Evolutionary conservation across 1,140 invertebrate genomes (phyloP).

Genomic region (Pararge aegeria): DNA sequence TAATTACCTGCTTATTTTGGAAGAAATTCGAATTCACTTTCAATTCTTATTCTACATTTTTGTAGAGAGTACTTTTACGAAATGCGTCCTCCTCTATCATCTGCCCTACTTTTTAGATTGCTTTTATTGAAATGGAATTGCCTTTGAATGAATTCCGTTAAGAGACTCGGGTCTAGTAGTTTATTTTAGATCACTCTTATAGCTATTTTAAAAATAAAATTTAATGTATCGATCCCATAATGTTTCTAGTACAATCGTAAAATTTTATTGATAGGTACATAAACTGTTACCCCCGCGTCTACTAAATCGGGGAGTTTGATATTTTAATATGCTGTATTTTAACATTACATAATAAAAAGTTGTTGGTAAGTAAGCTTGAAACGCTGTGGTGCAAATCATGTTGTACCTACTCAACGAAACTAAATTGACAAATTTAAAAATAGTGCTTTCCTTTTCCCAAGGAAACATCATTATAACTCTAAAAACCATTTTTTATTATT

Average conservation of each 20-base stretch:
- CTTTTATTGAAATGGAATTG: conserved; percentile 65
- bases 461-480: no score
- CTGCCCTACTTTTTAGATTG: conserved; percentile 66
- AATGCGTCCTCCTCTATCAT: conserved; percentile 48
- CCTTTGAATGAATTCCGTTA: conserved; percentile 48
- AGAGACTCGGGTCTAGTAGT: conserved; percentile 27
- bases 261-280: conserved; percentile 19
- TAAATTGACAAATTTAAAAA: no score
- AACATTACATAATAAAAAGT: no score
- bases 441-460: no score
- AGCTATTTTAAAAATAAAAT: conserved; percentile 32
- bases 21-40: background rate
- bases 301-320: background rate
- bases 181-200: conserved; percentile 31
- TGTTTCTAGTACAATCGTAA: conserved; percentile 13
- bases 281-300: background rate
- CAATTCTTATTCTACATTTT: conserved; percentile 20
- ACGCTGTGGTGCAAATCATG: no score
- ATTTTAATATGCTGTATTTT: no score
- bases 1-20: no score
- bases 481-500: no score
- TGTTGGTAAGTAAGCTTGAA: no score
- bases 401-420: no score
- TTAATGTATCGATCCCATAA: conserved; percentile 20
- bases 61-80: conserved; percentile 32